phyloP scores from a whole-genome alignment of 2,113 vertebrate species.

The Rhynchopsitta pachyrhyncha region DNA sequence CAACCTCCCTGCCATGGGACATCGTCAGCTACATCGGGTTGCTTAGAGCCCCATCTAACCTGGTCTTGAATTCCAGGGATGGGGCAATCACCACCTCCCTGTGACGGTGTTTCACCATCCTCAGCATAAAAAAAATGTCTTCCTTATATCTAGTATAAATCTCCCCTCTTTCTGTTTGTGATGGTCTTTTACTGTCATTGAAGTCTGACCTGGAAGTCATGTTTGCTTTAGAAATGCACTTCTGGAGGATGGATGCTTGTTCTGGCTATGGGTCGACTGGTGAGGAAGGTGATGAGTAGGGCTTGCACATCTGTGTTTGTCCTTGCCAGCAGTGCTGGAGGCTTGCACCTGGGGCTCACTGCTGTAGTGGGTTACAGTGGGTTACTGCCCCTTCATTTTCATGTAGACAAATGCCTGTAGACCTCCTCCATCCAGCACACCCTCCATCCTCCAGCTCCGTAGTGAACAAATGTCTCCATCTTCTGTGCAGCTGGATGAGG shows the following conservation, averaged over 20 bases:
- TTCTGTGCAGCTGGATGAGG: background rate
- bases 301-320: fast-evolving
- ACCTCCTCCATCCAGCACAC: fast-evolving
- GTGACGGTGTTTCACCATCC: background rate
- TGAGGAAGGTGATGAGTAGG: background rate
- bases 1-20: background rate
- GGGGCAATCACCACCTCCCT: background rate
- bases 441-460: background rate
- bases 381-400: background rate
- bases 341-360: background rate
- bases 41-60: background rate
- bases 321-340: background rate
- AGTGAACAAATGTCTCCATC: background rate
- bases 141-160: background rate
- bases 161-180: background rate
- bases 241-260: background rate
- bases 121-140: background rate
- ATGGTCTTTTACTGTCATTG: fast-evolving
- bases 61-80: background rate
- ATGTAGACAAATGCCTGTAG: background rate
- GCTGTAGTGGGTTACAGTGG: background rate
- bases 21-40: background rate
- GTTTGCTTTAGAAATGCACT: background rate
- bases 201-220: fast-evolving
- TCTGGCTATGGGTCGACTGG: fast-evolving